Base-by-base conservation (phyloP, 2,797 vertebrate genomes). In the Gobionotothen gibberifrons region DNA sequence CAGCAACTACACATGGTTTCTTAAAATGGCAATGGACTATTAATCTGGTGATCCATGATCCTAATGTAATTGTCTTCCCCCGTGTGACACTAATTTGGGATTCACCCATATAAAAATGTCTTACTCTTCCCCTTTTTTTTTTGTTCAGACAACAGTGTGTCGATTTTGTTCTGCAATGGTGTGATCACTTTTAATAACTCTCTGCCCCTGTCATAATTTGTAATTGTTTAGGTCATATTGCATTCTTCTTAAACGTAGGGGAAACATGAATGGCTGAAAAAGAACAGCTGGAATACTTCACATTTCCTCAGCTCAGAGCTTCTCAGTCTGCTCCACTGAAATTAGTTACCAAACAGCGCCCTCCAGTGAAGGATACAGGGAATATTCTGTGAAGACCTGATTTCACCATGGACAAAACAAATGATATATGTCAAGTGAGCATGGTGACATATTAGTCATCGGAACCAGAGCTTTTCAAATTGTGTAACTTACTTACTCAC, bases 271-370 rank as follows among this genome's bases (percentile, higher is more conserved):
- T 55, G 36, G 26, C 29, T 29, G n/a, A 54, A 55, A 68, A 64
- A 62, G 67, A 56, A 62, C n/a, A 47, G 49, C 26, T 64, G 32
- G 22, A 66, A 60, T 53, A 44, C 61, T 52, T 46, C 9, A n/a
- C 44, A 32, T 54, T 15, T 15, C 47, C 72, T 66, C 68, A 62
- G 29, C 36, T 77, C 76, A 66, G 56, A 59, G 39, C 46, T 2
- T 10, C 19, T 40, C 3, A 14, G 7, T 5, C 32, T 2, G 54
- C 59, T 55, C 48, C 47, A 55, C 11, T 43, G 17, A 53, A 1
- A 93, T 93, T 91, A 79, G 49, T 89, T 74, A 90, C 87, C 86
- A 53, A 88, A 88, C 85, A 93, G 88, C 92, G 88, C 92, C 93
- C 90, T 87, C 92, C 84, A 87, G 93, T 87, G 93, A 17, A 46